These are phyloP conservation scores for Motacilla alba DNA, from an alignment of 2,113 vertebrate genomes.

Conservation along the genomic window DNA sequence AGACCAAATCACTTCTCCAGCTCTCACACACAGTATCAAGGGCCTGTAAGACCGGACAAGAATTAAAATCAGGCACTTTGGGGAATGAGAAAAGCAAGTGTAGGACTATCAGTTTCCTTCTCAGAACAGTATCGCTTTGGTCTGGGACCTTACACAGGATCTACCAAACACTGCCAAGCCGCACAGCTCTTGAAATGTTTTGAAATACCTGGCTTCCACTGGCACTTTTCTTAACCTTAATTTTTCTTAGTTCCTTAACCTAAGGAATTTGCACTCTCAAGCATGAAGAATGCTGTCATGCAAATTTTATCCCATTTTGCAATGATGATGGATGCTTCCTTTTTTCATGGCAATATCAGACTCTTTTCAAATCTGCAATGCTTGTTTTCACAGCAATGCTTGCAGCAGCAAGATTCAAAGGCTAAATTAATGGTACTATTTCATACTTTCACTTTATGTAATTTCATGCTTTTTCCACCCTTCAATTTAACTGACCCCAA, in stretches of 20 bases:
- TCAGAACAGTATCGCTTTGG: not conserved
- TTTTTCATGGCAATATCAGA: not conserved
- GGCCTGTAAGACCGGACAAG: not conserved
- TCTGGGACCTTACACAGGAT: not conserved
- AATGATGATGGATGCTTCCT: not conserved
- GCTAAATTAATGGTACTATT: not conserved
- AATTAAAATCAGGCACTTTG: not conserved
- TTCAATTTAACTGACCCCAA: not conserved
- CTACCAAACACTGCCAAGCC: not conserved
- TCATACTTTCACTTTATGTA: not conserved
- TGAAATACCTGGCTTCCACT: not conserved
- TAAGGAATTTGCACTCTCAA: not conserved
- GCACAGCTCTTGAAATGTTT: not conserved
- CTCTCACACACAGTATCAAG: not conserved
- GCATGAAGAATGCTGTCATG: not conserved
- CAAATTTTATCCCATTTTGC: not conserved
- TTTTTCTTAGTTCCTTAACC: not conserved
- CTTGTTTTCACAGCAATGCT: not conserved
- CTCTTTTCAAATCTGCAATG: not conserved
- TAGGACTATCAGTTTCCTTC: not conserved
- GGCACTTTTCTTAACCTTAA: not conserved
- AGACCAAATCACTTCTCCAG: not conserved
- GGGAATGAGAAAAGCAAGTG: rapidly evolving
- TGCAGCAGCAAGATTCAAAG: not conserved
- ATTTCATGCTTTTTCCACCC: not conserved